A percentile compares a stretch with the other conserved stretches of the same genome.
Conservation (phyloP, 2,113 vertebrate species). For the Anarhynchus alexandrinus region DNA sequence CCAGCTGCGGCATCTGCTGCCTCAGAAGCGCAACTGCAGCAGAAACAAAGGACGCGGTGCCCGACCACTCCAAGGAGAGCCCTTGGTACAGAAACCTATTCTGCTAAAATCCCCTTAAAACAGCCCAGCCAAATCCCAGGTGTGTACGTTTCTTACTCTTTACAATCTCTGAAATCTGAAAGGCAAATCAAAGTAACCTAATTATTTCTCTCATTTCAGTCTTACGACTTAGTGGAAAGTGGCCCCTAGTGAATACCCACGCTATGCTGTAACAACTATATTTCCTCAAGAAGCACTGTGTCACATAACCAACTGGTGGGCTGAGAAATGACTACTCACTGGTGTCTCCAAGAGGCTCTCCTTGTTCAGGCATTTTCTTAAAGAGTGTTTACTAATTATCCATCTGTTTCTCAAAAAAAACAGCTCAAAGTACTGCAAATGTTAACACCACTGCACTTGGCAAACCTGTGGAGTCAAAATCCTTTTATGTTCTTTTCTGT, state of each 20-base stretch:
- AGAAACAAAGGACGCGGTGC: neutral
- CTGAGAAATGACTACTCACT: neutral
- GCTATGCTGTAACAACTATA: neutral
- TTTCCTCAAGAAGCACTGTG: neutral
- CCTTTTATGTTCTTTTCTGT: neutral
- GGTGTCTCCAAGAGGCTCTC: neutral
- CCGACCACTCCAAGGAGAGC: accelerated
- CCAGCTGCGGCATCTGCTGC: slow-evolving; percentile 58
- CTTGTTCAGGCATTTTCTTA: neutral
- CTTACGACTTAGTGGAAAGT: neutral
- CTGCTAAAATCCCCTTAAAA: neutral
- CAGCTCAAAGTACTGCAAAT: neutral
- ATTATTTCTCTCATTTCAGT: neutral
- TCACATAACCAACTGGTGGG: neutral
- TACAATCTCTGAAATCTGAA: neutral
- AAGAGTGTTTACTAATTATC: neutral
- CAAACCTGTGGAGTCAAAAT: neutral
- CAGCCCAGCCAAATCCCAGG: neutral
- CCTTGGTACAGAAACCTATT: neutral
- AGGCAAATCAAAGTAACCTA: neutral
- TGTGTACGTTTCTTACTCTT: neutral
- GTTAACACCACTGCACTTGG: neutral
- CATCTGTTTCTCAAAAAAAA: neutral
- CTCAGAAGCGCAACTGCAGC: slow-evolving; percentile 9
- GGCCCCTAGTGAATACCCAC: neutral